Conservation (phyloP, 2,797 vertebrate genomes). For the Anas flavirostris region DNA sequence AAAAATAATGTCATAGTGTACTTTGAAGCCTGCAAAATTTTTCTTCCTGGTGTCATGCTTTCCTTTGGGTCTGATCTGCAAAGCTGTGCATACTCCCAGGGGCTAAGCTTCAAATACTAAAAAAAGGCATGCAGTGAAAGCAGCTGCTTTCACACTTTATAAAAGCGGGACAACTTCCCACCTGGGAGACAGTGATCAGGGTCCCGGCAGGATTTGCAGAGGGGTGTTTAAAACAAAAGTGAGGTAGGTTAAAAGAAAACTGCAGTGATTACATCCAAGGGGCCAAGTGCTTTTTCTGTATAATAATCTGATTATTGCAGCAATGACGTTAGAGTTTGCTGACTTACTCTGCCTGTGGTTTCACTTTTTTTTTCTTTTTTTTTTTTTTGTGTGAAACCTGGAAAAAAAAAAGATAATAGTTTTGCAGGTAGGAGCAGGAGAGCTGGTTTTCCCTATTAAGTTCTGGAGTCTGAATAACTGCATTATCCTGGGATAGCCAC, state of each 20-base stretch:
- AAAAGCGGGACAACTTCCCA: slow-evolving; percentile 49
- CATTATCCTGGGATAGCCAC: accelerated
- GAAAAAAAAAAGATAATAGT: not conserved
- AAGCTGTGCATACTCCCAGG: not conserved
- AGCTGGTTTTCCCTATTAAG: not conserved
- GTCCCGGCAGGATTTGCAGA: slow-evolving; percentile 9
- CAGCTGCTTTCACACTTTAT: slow-evolving; percentile 25
- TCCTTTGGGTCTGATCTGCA: slow-evolving; percentile 28
- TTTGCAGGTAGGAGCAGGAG: not conserved
- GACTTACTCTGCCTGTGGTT: not conserved
- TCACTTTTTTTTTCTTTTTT: not conserved
- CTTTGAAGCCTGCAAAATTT: not conserved
- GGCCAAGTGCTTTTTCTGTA: not conserved
- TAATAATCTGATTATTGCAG: not conserved
- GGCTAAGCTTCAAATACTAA: slow-evolving; percentile 34
- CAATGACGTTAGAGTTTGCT: not conserved
- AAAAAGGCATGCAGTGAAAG: not conserved
- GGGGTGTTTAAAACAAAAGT: slow-evolving; percentile 42
- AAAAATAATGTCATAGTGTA: not conserved
- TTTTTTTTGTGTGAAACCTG: not conserved
- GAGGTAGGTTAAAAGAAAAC: not conserved
- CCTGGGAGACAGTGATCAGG: not conserved
- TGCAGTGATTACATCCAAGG: not conserved
- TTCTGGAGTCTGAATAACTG: not conserved
- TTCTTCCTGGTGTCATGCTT: slow-evolving; percentile 17